Conservation (phyloP, 2,797 vertebrate genomes). For the Catamblyrhynchus diadema region DNA sequence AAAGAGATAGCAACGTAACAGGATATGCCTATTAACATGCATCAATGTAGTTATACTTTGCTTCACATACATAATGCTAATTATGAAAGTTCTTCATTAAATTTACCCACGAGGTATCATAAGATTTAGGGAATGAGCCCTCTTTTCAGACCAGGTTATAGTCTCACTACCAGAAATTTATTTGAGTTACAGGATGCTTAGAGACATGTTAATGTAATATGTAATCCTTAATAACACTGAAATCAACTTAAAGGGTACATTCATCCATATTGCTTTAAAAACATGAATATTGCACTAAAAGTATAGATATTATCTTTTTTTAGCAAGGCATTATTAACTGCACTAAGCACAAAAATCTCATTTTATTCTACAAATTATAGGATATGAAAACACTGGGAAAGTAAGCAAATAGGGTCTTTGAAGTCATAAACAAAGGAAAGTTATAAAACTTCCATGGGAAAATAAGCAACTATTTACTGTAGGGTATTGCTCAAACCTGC, state of each 20-base stretch:
- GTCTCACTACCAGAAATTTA: not conserved
- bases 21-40: not conserved
- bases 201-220: not conserved
- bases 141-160: not conserved
- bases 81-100: not conserved
- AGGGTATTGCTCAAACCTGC: constrained; percentile 33
- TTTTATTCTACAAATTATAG: constrained; percentile 53
- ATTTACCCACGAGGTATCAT: not conserved
- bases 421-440: constrained; percentile 56
- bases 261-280: not conserved
- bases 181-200: not conserved
- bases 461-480: constrained; percentile 64
- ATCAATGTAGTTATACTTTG: not conserved
- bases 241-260: not conserved
- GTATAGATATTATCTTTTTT: not conserved
- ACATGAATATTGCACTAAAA: not conserved
- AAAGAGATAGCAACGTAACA: not conserved
- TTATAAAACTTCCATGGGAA: constrained; percentile 66
- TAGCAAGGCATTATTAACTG: not conserved
- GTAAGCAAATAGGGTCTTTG: constrained; percentile 44
- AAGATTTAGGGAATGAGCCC: not conserved
- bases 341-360: constrained; percentile 19
- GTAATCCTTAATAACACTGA: not conserved
- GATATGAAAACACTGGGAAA: constrained; percentile 19
- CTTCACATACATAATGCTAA: not conserved